Base-by-base conservation (phyloP, 2,797 vertebrate species). In the Sebastes iracundus region DNA sequence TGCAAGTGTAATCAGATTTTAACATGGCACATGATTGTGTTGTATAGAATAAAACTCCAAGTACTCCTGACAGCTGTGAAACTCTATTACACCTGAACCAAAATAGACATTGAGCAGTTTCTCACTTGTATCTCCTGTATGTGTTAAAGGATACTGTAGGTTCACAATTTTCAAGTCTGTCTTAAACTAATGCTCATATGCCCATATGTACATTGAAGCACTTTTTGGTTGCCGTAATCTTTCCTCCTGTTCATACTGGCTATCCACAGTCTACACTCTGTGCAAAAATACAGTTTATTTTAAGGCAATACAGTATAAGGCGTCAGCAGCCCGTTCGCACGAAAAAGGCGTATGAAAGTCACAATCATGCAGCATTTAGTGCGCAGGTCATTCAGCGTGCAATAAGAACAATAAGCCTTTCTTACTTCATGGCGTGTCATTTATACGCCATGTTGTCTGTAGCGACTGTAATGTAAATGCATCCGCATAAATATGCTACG, bases 1-100 rank as follows among this genome's bases (percentile, higher is more conserved):
- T 35, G 71, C 64, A 32, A 67, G 66, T 61, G 23, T 77, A 67
- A 81, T 81, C 64, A 3, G 59, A 84, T 77, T 86, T 77, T 58
- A 60, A 38, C 79, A 72, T 30, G 75, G 77, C 75, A 23, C 72
- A 60, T 28, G 7, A 60, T 58, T 70, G 70, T 25, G 78, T 56
- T 75, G 75, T 56, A 35, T 67, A 8, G 18, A 80, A 59, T 77
- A 58, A 72, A 88, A 42, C 33, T 79, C 33, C 3, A 25, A 60
- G 55, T 71, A 7, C 14, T 76, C 69, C 35, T 77, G 64, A 77
- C 81, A 55, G 79, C 38, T 2, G 28, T 58, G 63, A 22, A 62
- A 25, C 63, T 49, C 38, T 56, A 18, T 38, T 64, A n/a, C 59
- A 46, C 30, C 70, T 75, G 35, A 74, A 33, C 5, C 10, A 22